Conservation (phyloP, 37 sponge, comb jelly and placozoan genomes). For the Aplysina aerophoba region DNA sequence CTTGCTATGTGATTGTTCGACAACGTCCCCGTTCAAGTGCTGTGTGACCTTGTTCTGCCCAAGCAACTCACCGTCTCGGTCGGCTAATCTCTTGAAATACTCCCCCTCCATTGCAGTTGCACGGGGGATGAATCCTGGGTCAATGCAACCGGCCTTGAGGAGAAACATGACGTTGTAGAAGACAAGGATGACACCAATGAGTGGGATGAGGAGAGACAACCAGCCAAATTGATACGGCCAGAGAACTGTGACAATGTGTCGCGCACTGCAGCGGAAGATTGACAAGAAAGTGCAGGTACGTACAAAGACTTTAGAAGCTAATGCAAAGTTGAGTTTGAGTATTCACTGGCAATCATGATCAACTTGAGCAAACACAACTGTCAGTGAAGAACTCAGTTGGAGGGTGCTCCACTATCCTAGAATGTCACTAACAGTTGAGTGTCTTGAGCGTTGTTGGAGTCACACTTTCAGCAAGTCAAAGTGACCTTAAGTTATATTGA, state of each 20-base stretch:
- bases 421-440: too few species aligned
- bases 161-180: constrained; percentile 77
- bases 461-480: too few species aligned
- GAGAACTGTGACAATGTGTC: background rate
- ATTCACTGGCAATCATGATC: too few species aligned
- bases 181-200: constrained; percentile 44
- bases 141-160: constrained; percentile 84
- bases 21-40: too few species aligned
- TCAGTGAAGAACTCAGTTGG: too few species aligned
- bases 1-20: too few species aligned
- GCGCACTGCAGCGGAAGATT: background rate
- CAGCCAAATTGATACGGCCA: constrained; percentile 47
- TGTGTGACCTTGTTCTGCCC: background rate
- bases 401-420: too few species aligned
- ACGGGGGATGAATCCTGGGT: constrained; percentile 91
- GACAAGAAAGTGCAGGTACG: background rate
- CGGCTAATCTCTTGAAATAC: constrained; percentile 13
- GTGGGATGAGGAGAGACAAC: constrained; percentile 27
- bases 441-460: too few species aligned
- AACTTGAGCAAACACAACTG: too few species aligned
- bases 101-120: constrained; percentile 72
- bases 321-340: too few species aligned
- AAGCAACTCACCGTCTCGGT: background rate
- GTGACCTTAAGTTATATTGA: too few species aligned
- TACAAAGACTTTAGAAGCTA: background rate